Conservation (phyloP, 2,113 vertebrate species). For the Pardalotus punctatus region DNA sequence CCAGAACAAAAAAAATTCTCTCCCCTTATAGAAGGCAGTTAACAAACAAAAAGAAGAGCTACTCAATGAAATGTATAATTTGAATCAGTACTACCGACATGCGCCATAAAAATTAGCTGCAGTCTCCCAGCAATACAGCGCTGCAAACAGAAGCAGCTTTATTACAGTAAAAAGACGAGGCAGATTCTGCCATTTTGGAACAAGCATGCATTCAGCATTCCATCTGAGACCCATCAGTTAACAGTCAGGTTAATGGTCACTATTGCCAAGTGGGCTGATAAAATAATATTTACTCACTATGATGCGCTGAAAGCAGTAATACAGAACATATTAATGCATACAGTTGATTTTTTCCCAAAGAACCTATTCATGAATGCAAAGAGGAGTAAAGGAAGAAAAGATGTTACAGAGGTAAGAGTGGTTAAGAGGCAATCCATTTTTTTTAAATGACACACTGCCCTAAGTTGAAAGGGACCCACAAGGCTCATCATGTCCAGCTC, state of each 20-base stretch:
- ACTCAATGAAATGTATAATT: constrained; percentile 13
- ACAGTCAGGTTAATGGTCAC: background rate
- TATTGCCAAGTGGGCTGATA: background rate
- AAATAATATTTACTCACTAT: background rate
- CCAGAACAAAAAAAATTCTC: background rate
- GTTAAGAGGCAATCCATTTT: background rate
- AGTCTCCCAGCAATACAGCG: constrained; percentile 44
- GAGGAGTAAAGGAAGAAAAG: background rate
- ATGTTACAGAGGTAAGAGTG: background rate
- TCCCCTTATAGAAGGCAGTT: background rate
- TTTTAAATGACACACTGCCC: background rate
- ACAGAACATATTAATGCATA: background rate
- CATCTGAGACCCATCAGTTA: background rate
- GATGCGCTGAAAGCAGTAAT: background rate
- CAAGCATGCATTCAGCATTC: background rate
- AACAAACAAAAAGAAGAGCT: constrained; percentile 18
- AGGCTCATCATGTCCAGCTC: background rate
- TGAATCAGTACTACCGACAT: constrained; percentile 12
- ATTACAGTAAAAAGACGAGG: background rate
- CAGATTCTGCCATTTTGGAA: constrained; percentile 39
- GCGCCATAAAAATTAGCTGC: constrained; percentile 42
- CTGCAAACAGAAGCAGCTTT: constrained; percentile 13
- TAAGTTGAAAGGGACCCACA: background rate
- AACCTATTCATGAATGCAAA: background rate
- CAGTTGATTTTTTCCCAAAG: background rate